Base-by-base conservation (phyloP, 1,140 invertebrate species). In the Papilio xuthus region DNA sequence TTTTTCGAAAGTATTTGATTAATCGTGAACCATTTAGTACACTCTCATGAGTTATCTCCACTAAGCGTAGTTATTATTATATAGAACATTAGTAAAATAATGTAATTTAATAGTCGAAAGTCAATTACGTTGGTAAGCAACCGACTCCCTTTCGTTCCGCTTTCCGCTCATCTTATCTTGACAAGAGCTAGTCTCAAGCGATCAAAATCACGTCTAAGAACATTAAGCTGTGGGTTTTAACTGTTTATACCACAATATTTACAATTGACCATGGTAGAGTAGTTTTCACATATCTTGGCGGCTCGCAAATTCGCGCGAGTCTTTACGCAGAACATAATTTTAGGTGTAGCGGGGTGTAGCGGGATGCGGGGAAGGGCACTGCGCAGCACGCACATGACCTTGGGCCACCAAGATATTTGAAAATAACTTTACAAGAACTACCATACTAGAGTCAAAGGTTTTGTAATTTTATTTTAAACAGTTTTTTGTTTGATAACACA, bases 131-230 rank as follows among this genome's bases (percentile, higher is more conserved):
- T 23, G 42, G 71, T 44, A 50, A 70, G 32, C 32, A 70, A 47
- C 8, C 18, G 28, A 37, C 20, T 73, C 71, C 71, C 71, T 73
- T 73, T 73, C 71, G 71, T 73, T 73, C 71, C 71, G 71, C 71
- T 73, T 73, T 73, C 71, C 71, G 71, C 71, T 41, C 41, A n/a
- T 15, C 37, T 73, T 73, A 73, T 73, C 71, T 67, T 67, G 12
- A 1, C 56, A 28, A 28, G 26, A 67, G 60, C 26, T 47, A 12
- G 42, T 73, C 20, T 41, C 28, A 20, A 44, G 70, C 9, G 71
- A 42, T 73, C 42, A 44, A 73, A 20, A 73, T 44, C 56, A 41
- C 10, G 32, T 71, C 69, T 37, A 42, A 37, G 13, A 23, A 63
- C 9, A 60, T 26, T 18, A 23, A n/a, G 20, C 10, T 37, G 67